Base-by-base conservation (phyloP, 2,113 vertebrate species). In the Petromus typicus region DNA sequence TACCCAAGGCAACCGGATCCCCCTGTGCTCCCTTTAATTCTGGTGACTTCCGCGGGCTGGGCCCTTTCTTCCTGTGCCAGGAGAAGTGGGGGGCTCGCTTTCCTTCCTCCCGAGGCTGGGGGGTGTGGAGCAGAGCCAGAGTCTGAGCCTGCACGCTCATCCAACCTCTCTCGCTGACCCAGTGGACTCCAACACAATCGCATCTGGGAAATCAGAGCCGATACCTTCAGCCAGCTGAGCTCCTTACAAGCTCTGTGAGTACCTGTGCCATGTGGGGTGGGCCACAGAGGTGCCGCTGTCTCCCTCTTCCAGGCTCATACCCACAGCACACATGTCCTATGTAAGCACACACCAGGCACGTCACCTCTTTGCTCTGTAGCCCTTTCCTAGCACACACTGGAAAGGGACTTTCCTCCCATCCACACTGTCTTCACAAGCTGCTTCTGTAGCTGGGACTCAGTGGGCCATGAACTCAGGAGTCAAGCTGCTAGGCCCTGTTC, bases 151-250 rank as follows among this genome's bases (percentile, higher is more conserved):
- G 5, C 67, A 34, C 11, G 75, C 97, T 98, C 95, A 98, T 32
- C 90, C 63, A 75, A 78, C 40, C 95, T 97, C 96, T 95, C 97
- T 98, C 97, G 89, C 97, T 97, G 96, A 91, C 32, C 98, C 78
- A 99, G 99, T 4, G 99, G 99, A 79, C 99, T 99, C 83, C 99
- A 99, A 97, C 99, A 99, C 97, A 99, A 99, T 98, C 98, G 97
- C 93, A 99, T 99, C 98, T 98, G 96, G 14, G 98, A 98, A 97
- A 98, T 99, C 13, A 96, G 99, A 97, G 98, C 98, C 23, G 98
- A 98, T 95, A 99, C 99, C 90, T 99, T 99, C 85, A 97, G 98
- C 97, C 99, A 99, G 98, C 99, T 99, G 78, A 32, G 96, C 95
- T 98, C 98, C 82, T 98, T 99, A 34, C 98, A 98, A 91, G 98